Conservation (phyloP, 1,140 invertebrate species). For the Drosophila mayri region DNA sequence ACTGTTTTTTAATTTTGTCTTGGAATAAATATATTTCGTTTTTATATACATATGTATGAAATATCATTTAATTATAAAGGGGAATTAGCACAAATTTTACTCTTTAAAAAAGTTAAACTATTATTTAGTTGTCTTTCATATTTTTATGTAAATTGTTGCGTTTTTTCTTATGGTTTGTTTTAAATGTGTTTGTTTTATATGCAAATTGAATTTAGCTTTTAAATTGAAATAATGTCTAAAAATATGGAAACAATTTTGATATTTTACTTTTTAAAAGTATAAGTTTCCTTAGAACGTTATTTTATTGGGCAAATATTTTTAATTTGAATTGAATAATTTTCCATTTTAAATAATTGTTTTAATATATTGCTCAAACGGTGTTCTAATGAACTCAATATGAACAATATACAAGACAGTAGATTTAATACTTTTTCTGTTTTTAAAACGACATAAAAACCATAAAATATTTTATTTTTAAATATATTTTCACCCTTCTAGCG, state of each 20-base stretch:
- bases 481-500: neutral
- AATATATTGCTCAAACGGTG: no score
- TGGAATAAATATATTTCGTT: no score
- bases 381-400: neutral
- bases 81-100: no score
- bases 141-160: no score
- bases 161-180: no score
- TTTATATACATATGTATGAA: no score
- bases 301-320: neutral
- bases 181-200: no score
- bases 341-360: no score
- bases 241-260: no score
- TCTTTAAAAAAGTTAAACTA: no score
- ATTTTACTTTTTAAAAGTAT: neutral
- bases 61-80: no score
- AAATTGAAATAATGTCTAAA: neutral
- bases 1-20: constrained; percentile 9
- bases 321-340: neutral
- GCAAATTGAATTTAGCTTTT: neutral
- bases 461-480: neutral
- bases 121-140: no score
- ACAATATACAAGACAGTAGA: neutral
- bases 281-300: neutral
- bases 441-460: neutral
- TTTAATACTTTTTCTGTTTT: neutral